Percentiles rank a stretch among this genome's conserved stretches.
Conservation (phyloP, 2,888 invertebrate species). For the Micropterix aruncella region DNA sequence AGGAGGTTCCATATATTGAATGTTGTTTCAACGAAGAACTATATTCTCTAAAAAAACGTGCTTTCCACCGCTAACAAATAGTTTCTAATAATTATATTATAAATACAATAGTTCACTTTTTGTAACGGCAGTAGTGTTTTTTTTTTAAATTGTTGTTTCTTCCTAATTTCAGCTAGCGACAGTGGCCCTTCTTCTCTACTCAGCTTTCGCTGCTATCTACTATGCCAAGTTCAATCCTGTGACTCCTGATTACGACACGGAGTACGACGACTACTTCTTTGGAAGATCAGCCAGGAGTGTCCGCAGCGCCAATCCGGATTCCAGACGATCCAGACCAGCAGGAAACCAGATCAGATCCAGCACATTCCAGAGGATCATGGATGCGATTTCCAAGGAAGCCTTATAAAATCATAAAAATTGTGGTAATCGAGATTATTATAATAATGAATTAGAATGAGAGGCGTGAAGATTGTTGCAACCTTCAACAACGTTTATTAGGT, state of each 20-base stretch:
- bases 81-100: no score
- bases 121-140: no score
- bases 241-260: conserved; percentile 59
- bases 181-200: conserved; percentile 66
- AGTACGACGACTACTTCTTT: conserved; percentile 61
- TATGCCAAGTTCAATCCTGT: conserved; percentile 79
- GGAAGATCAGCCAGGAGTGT: conserved; percentile 38
- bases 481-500: no score
- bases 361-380: conserved; percentile 53
- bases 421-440: no score
- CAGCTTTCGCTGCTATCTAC: conserved; percentile 74
- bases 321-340: conserved; percentile 23
- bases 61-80: no score
- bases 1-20: no score
- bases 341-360: conserved; percentile 38
- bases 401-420: conserved; percentile 11
- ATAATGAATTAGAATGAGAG: no score
- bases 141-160: no score
- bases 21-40: no score
- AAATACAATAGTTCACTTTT: no score
- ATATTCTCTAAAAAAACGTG: no score
- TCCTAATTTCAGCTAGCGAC: conserved; percentile 55
- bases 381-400: conserved; percentile 35
- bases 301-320: conserved; percentile 20
- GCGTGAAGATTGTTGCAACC: no score